A percentile compares a stretch with the other conserved stretches of the same genome.
Conservation (phyloP, 2,888 invertebrate species). For the Callimorpha dominula region DNA sequence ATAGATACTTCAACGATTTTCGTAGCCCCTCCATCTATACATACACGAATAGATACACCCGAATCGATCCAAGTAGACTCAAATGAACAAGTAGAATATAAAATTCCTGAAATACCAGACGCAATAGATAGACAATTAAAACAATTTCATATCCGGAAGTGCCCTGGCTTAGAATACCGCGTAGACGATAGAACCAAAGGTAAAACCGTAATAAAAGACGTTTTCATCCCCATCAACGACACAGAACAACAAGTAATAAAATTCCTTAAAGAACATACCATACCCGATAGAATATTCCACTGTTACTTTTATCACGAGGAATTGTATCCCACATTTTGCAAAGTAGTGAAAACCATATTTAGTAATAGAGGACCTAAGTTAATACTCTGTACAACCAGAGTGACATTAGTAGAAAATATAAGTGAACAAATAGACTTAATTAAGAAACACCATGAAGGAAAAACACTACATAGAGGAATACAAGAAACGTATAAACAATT, state of each 20-base stretch:
- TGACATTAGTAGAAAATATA: slow-evolving; percentile 35
- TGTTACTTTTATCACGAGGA: slow-evolving; percentile 23
- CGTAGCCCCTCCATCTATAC: too few species aligned
- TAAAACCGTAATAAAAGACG: not conserved
- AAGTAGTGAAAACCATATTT: slow-evolving; percentile 40
- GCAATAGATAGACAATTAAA: not conserved
- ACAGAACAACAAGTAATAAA: slow-evolving; percentile 38
- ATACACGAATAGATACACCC: too few species aligned
- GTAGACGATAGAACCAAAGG: slow-evolving; percentile 1
- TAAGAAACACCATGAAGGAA: not conserved
- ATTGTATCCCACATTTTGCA: slow-evolving; percentile 9
- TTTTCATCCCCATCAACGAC: slow-evolving; percentile 20
- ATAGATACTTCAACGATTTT: too few species aligned
- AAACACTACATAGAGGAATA: not conserved
- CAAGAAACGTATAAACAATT: not conserved
- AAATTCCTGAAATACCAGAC: not conserved
- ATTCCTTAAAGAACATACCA: slow-evolving; percentile 27
- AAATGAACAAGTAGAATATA: too few species aligned
- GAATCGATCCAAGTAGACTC: too few species aligned
- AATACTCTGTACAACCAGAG: slow-evolving; percentile 30
- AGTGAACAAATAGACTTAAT: too few species aligned
- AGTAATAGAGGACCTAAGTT: slow-evolving; percentile 41
- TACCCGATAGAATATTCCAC: slow-evolving; percentile 15
- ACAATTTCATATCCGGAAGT: not conserved
- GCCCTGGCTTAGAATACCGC: not conserved